Base-by-base conservation (phyloP, 1,140 invertebrate genomes). In the Mya arenaria region DNA sequence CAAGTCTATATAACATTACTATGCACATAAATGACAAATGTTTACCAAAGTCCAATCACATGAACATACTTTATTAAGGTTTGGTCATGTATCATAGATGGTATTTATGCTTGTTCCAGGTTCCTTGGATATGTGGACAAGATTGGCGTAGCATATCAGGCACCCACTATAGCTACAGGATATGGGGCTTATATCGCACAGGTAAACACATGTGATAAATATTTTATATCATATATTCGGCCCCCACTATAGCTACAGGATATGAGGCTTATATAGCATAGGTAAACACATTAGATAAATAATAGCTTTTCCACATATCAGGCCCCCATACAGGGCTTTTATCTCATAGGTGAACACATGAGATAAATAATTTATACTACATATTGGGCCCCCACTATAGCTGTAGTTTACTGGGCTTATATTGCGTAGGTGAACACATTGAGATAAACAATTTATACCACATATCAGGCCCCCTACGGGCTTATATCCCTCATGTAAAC, bases 71-170 rank as follows among this genome's bases (percentile, higher is more conserved):
- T n/a, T n/a, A n/a, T n/a, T n/a, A n/a, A n/a, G n/a, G n/a, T n/a
- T n/a, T n/a, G n/a, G n/a, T n/a, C n/a, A n/a, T n/a, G n/a, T n/a
- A n/a, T n/a, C n/a, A n/a, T n/a, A n/a, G n/a, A n/a, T n/a, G n/a
- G n/a, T n/a, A n/a, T n/a, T n/a, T n/a, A n/a, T 60, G 69, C 58
- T 83, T 81, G 69, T 91, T 92, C 36, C 85, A 95, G 94, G 37
- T 99, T 97, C 92, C 94, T 99, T 25, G 98, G 97, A 28, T 96
- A 96, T 83, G 96, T 99, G 0, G 97, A 99, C 92, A 97, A 98
- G 91, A 94, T 98, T 66, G 98, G 98, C 19, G 97, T 96, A 19
- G 97, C 97, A n/a, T 98, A 96, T 91, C 94, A 95, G 90, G 96
- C 97, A 89, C 94, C 95, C 63, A 95, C 96, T 2, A 96, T 99